Base-by-base conservation (phyloP, 2,113 vertebrate species). In the Eulemur rufifrons region DNA sequence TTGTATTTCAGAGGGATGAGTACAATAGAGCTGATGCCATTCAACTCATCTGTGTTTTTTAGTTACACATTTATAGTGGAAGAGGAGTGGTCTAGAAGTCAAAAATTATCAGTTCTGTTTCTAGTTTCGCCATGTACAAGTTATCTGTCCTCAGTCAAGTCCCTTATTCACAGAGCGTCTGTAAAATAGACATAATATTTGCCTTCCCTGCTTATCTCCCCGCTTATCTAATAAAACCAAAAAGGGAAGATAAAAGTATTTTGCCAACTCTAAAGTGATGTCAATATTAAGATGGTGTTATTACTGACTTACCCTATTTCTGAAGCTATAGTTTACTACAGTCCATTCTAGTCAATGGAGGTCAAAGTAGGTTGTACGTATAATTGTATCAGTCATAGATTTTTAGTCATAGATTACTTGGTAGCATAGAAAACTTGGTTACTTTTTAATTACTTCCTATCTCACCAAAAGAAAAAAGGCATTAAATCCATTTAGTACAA, bases 181-280 rank as follows among this genome's bases (percentile, higher is more conserved):
- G 9, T 91, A 86, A 90, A 84, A 63, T 64, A 89, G 45, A 88
- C n/a, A 64, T 86, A 54, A 27, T 50, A 86, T 11, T 87, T 93
- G 39, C n/a, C 47, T 89, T 87, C 14, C 21, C 69, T 61, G 8
- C 56, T 78, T 64, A 23, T 5, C 13, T 87, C 14, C 21, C 69
- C 54, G 8, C 56, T 78, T 64, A 23, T 5, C 13, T 92, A 50
- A 91, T 25, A 93, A 91, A 71, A 73, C 73, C 61, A 92, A 47
- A 25, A 86, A 74, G 13, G 32, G 34, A 17, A 87, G 42, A 61
- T 27, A 42, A 23, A 77, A 82, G 7, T 81, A 29, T 73, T 78
- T 97, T 92, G 76, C 50, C 29, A 69, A 39, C 11, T 80, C 2
- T 63, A 89, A 74, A 91, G 23, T 54, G n/a, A 27, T 68, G 45